Evolutionary conservation across 2,113 vertebrate species (phyloP).

Genomic region (Ctenodactylus gundi): DNA sequence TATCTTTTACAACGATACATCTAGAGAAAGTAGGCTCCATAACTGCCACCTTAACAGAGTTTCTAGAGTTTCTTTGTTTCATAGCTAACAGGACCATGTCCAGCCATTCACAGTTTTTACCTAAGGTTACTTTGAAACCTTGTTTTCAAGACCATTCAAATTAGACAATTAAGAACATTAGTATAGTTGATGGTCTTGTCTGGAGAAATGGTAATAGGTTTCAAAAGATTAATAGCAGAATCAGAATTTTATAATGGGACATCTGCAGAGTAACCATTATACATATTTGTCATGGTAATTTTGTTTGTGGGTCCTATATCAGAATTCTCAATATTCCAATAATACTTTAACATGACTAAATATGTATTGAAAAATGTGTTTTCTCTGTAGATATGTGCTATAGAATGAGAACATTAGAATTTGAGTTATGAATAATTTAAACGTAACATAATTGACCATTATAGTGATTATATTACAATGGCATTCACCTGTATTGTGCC

Average conservation of each 20-base stretch:
- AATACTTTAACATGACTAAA: constrained; percentile 35
- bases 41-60: neutral
- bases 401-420: constrained; percentile 21
- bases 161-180: constrained; percentile 74
- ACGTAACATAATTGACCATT: neutral
- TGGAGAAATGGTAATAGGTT: constrained; percentile 67
- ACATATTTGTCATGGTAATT: constrained; percentile 75
- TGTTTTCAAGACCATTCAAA: constrained; percentile 52
- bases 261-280: constrained; percentile 76
- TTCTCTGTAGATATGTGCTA: neutral
- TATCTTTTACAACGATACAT: neutral
- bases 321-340: constrained; percentile 49
- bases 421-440: constrained; percentile 57
- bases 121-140: constrained; percentile 17
- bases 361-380: neutral
- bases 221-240: constrained; percentile 68
- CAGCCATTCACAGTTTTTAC: neutral
- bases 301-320: constrained; percentile 55
- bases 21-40: neutral
- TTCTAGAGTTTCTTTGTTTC: neutral
- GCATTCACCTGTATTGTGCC: neutral
- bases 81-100: neutral
- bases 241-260: constrained; percentile 71
- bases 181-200: constrained; percentile 70
- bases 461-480: neutral